Percentiles rank a stretch among this genome's conserved stretches.
Evolutionary conservation across 2,113 vertebrate species (phyloP).

Genomic region (Pygathrix nemaeus): DNA sequence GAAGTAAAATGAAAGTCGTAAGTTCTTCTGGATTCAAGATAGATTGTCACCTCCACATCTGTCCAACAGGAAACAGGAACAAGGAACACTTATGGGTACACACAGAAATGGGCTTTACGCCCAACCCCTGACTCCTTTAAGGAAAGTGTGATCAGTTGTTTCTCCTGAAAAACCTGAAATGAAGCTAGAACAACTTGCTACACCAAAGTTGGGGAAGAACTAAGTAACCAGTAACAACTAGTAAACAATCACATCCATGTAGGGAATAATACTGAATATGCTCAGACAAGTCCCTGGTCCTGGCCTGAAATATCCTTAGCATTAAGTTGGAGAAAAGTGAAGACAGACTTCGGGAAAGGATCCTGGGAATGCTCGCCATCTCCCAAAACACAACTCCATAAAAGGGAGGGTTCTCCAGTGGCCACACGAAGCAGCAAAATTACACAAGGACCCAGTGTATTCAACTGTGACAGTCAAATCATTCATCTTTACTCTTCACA

Average conservation of each 20-base stretch:
- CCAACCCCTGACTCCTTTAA: background rate
- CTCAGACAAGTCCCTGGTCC: background rate
- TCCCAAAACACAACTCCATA: background rate
- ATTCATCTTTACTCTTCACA: constrained; percentile 5
- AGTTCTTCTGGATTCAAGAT: constrained; percentile 12
- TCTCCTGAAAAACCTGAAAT: constrained; percentile 18
- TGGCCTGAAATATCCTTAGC: background rate
- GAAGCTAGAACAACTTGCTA: background rate
- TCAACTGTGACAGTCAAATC: background rate
- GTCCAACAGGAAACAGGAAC: background rate
- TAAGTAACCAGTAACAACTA: background rate
- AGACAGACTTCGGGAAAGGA: background rate
- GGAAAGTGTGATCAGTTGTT: background rate
- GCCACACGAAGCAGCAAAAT: background rate
- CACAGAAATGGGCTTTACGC: background rate
- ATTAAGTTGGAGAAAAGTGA: background rate
- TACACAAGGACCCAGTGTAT: background rate
- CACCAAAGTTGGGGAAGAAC: background rate
- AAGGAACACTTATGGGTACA: background rate
- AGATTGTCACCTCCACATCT: background rate
- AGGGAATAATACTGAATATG: background rate
- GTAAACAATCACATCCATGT: background rate
- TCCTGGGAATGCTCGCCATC: background rate
- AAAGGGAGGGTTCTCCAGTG: background rate
- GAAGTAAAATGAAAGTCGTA: background rate